A percentile compares a stretch with the other conserved stretches of the same genome.
These are phyloP conservation scores for Nesoenas mayeri DNA, from an alignment of 2,113 vertebrate species.

Conservation along the genomic window DNA sequence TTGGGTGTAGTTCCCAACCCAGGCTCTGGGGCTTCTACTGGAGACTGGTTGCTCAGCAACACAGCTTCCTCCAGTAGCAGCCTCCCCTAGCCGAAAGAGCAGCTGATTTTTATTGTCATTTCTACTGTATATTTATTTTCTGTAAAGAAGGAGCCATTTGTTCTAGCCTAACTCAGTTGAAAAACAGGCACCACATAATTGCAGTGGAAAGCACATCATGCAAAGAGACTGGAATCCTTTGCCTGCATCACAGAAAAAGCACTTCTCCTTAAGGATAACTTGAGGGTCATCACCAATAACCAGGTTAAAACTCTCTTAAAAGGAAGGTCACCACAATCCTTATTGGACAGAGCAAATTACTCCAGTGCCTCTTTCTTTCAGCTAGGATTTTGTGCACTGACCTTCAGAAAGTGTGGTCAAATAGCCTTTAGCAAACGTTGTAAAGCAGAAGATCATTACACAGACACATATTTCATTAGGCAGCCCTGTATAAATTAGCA, in stretches of 20 bases:
- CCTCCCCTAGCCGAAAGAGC: background rate
- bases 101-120: background rate
- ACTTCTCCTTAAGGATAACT: background rate
- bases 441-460: constrained; percentile 22
- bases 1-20: background rate
- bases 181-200: background rate
- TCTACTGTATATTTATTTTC: background rate
- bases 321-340: background rate
- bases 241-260: background rate
- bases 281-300: background rate
- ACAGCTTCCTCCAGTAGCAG: background rate
- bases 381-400: background rate
- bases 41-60: background rate
- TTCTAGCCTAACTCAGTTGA: background rate
- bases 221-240: background rate
- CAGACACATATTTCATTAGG: constrained; percentile 18
- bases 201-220: background rate
- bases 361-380: background rate
- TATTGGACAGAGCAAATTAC: constrained; percentile 1
- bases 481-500: constrained; percentile 36
- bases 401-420: constrained; percentile 13
- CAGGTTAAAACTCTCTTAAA: constrained; percentile 5
- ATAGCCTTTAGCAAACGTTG: constrained; percentile 20
- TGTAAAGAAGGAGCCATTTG: background rate
- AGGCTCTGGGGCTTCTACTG: background rate